These are phyloP conservation scores for Callaeas wilsoni DNA, from an alignment of 2,113 vertebrate species.

Conservation along the genomic window DNA sequence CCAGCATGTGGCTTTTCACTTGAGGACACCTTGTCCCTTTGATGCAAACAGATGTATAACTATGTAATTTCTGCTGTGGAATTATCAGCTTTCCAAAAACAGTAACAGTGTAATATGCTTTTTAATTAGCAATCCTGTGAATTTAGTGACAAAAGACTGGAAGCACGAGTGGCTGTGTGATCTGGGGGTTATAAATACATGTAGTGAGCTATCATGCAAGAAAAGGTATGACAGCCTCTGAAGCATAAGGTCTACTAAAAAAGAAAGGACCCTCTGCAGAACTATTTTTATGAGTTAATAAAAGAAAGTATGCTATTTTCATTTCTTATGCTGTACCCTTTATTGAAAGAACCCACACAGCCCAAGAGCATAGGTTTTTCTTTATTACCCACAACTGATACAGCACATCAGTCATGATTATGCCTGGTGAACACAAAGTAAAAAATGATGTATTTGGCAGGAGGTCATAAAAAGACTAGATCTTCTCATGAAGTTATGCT, in stretches of 20 bases:
- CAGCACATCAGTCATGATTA: neutral
- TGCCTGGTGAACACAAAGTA: neutral
- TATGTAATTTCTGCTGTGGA: neutral
- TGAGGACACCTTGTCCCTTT: neutral
- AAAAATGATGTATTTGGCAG: neutral
- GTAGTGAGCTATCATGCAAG: neutral
- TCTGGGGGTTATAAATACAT: neutral
- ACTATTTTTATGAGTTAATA: neutral
- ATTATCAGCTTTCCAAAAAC: neutral
- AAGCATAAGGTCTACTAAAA: neutral
- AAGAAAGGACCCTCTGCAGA: neutral
- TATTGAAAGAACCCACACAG: neutral
- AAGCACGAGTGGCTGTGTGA: neutral
- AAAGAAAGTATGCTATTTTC: neutral
- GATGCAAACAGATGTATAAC: neutral
- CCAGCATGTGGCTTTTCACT: neutral
- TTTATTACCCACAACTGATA: neutral
- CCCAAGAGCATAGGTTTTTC: neutral
- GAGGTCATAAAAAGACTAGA: neutral
- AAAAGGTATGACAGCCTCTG: neutral
- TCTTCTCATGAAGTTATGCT: neutral
- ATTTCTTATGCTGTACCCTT: neutral
- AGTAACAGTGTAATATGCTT: neutral
- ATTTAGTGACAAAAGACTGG: neutral
- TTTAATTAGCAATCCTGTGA: neutral